Evolutionary conservation across 2,797 vertebrate genomes (phyloP).

Genomic region (Danio jaintianensis): DNA sequence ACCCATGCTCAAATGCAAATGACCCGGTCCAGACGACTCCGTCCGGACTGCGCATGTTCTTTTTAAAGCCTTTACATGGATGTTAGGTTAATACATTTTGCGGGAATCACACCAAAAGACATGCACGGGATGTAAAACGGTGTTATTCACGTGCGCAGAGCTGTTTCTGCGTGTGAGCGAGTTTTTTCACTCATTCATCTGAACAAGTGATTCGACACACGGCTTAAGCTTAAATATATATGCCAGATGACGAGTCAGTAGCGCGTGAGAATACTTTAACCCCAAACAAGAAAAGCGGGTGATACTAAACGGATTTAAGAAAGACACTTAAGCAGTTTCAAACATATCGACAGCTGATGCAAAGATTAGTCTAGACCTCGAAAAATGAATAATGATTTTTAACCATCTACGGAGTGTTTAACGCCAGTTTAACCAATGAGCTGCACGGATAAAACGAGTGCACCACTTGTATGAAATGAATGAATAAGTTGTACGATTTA

Average conservation of each 20-base stretch:
- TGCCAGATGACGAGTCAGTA: slow-evolving; percentile 73
- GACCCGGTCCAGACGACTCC: slow-evolving; percentile 81
- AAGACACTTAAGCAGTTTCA: slow-evolving; percentile 1
- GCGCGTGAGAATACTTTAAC: slow-evolving; percentile 74
- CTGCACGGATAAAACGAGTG: neutral
- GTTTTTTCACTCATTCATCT: slow-evolving; percentile 92
- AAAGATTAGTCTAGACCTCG: slow-evolving; percentile 3
- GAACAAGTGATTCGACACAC: slow-evolving; percentile 88
- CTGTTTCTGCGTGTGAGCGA: slow-evolving; percentile 88
- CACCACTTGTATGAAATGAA: neutral
- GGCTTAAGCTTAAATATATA: slow-evolving; percentile 70
- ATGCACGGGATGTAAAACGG: slow-evolving; percentile 87
- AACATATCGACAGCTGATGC: slow-evolving; percentile 10
- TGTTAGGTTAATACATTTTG: slow-evolving; percentile 61
- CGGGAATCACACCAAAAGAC: slow-evolving; percentile 69
- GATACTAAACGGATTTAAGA: slow-evolving; percentile 24
- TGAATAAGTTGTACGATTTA: neutral
- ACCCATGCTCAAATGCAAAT: slow-evolving; percentile 83
- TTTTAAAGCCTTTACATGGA: slow-evolving; percentile 75
- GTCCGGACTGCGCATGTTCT: slow-evolving; percentile 82
- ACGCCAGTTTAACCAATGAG: neutral
- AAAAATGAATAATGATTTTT: neutral
- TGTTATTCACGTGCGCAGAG: slow-evolving; percentile 85
- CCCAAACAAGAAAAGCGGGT: slow-evolving; percentile 14
- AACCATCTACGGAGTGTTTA: neutral